Evolutionary conservation across 2,888 invertebrate species (phyloP), one percentile per base, ranked within the genome.

Genomic region (Acheta domesticus): DNA sequence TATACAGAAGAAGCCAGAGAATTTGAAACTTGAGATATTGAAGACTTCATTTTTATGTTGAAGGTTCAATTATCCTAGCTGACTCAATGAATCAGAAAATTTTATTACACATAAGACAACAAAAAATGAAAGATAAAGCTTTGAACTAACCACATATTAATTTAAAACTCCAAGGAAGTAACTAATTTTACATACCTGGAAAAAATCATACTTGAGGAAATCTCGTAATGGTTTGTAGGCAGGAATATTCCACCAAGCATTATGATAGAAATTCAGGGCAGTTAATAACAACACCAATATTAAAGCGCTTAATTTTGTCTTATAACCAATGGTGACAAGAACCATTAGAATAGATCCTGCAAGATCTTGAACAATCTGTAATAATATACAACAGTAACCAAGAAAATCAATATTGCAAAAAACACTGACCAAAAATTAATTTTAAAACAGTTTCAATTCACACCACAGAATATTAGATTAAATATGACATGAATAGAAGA

Each of bases 201-300:
- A 99, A 91, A 99, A 99, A 89, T 99, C 99, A 86, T 99, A 99
- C 91, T 99, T 99, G 84, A 99, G 93, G 90, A 99, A 99, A 89
- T 99, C 99, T 87, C 99, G 91, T 84, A 99, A 93, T 79, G 98
- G 98, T 85, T 97, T 97, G 87, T 97, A 95, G 12, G 94, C 91
- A 5, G 98, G 97, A 86, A 99, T 94, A 84, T 92, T 91, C 99
- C 99, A 99, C 96, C 97, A 99, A 83, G 97, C 96, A 87, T 99
- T 99, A 88, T 98, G 96, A 88, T 98, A 99, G 83, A 99, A 91
- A 89, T 99, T 99, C 84, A 99, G 92, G 76, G 93, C 89, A 5
- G 93, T 90, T 78, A 99, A 91, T 88, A 99, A 93, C 78, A 95
- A 86, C 78, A 99, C 98, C 83, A 99, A 91, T 85, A 97, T 92